phyloP scores from a whole-genome alignment of 2,113 vertebrate species.

The Chelonoidis abingdonii region DNA sequence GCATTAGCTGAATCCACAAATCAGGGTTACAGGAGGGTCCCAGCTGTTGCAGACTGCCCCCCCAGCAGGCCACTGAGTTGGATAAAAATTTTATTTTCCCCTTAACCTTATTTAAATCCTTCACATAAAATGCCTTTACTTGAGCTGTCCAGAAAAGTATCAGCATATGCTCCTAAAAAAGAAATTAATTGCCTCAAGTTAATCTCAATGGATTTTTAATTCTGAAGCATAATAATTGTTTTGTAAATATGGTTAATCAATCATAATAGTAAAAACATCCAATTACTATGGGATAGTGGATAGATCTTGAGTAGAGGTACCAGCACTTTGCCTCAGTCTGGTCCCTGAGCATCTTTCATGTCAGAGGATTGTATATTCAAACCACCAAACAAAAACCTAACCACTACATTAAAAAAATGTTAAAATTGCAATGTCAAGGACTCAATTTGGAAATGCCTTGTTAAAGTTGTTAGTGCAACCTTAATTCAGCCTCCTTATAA shows the following conservation, averaged over 20 bases:
- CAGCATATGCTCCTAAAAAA: neutral
- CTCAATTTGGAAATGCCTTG: neutral
- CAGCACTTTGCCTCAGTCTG: neutral
- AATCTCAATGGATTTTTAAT: neutral
- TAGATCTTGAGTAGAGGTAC: neutral
- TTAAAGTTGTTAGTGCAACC: neutral
- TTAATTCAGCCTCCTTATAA: neutral
- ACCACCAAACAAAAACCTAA: too few relatives aligned
- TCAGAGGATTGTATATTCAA: too few relatives aligned
- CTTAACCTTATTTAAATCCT: neutral
- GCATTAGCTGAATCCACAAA: too few relatives aligned
- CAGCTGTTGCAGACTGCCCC: neutral
- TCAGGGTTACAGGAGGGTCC: too few relatives aligned
- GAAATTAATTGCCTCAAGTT: neutral
- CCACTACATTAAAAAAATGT: neutral
- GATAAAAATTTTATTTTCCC: neutral
- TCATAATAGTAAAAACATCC: neutral
- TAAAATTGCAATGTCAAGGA: neutral
- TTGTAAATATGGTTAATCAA: too few relatives aligned
- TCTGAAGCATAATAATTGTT: too few relatives aligned
- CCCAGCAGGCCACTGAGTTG: neutral
- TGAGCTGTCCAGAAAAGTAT: neutral
- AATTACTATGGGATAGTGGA: neutral
- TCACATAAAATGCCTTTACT: neutral
- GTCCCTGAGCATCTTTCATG: too few relatives aligned